Evolutionary conservation across 2,797 vertebrate genomes (phyloP), one percentile per base, ranked within the genome.

Genomic region (Tenualosa ilisha): DNA sequence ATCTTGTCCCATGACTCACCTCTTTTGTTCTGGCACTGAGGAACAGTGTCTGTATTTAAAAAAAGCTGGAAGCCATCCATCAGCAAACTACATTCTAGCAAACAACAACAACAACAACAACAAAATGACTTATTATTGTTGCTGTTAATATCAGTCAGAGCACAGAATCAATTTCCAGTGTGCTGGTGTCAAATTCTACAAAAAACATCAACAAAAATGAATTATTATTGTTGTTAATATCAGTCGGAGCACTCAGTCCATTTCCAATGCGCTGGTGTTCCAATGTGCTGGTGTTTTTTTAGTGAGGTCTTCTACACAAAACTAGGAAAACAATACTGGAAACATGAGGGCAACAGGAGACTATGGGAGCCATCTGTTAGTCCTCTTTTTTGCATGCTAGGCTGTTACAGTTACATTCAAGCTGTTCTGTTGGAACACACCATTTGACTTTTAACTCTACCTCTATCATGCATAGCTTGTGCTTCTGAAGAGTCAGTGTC

Each of bases 1-100:
- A 79, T 79, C 72, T 95, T 93, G 72, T 22, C 72, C 7, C 40
- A 79, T 79, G 40, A 79, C 40, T 79, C 72, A 46, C 72, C 72
- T 79, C 37, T 79, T 79, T 46, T 43, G 40, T 46, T 79, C 17
- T 79, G 72, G 40, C 37, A 79, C 72, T 7, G 31, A 40, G 31
- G 68, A 75, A 2, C 68, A 3, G 4, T 40, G 72, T 46, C 37
- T 8, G 40, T 37, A 6, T 15, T 79, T 17, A 40, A 7, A 46
- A 17, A 3, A 40, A 43, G 17, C 22, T 79, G 40, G 40, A 37
- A 43, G 40, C 17, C 6, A 43, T 43, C 72, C 40, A 79, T 17
- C 37, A 43, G 37, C 37, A 79, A 46, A 37, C 40, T 6, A 46
- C 40, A 79, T 46, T 46, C 6, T 46, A 43, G 72, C 15, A 20